Evolutionary conservation across 2,113 vertebrate genomes (phyloP).

Genomic region (Mormyrus lacerda): DNA sequence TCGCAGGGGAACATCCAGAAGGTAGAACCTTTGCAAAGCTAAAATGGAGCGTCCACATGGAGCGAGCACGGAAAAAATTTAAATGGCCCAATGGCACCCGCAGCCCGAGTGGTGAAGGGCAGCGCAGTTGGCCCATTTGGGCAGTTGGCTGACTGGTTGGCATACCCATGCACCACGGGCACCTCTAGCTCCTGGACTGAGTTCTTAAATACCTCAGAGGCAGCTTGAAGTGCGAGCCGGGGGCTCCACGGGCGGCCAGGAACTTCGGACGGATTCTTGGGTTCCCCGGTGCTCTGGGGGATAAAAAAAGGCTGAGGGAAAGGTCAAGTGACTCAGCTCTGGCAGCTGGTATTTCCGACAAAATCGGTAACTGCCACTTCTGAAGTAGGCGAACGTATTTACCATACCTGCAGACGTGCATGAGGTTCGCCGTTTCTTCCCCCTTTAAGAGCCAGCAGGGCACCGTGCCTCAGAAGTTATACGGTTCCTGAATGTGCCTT

Average conservation of each 20-base stretch:
- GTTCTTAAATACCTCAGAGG: slow-evolving; percentile 7
- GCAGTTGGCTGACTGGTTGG: background rate
- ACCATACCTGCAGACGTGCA: background rate
- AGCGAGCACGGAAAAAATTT: background rate
- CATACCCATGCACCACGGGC: no score
- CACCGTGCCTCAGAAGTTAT: background rate
- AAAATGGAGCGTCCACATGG: background rate
- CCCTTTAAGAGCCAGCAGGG: background rate
- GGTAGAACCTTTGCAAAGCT: background rate
- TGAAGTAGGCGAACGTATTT: slow-evolving; percentile 15
- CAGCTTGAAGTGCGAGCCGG: background rate
- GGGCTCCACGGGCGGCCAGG: slow-evolving; percentile 21
- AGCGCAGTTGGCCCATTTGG: background rate
- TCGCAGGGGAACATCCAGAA: background rate
- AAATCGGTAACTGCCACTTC: slow-evolving; percentile 29
- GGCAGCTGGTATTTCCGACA: slow-evolving; percentile 54
- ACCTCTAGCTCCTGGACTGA: background rate
- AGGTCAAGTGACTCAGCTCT: slow-evolving; percentile 46
- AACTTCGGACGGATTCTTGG: slow-evolving; percentile 12
- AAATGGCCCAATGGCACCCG: background rate
- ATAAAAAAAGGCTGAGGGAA: slow-evolving; percentile 40
- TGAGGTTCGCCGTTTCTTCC: background rate
- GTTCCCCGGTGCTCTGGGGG: slow-evolving; percentile 33
- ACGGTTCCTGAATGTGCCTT: background rate
- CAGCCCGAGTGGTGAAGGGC: background rate